Base-by-base conservation (phyloP, 2,797 vertebrate genomes). In the Erpetoichthys calabaricus region DNA sequence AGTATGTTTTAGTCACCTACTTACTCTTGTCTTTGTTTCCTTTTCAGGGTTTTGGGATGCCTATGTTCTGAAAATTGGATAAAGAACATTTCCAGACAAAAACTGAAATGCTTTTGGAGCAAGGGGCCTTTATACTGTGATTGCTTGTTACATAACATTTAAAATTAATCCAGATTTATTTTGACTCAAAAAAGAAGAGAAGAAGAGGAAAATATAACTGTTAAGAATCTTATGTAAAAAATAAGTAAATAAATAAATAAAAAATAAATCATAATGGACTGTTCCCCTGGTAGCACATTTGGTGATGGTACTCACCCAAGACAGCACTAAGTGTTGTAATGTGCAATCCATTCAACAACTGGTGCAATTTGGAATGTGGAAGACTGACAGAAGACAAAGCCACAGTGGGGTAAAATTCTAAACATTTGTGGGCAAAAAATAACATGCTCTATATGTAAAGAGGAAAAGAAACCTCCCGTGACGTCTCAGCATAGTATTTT, bases 11-110 rank as follows among this genome's bases (percentile, higher is more conserved):
- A 25, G 25, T 25, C 25, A 25, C 25, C 25, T 25, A 25, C 5
- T 52, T 7, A 3, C 60, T 62, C 2, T 75, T 52, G 65, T 64
- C 66, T 44, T 53, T 8, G 61, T 56, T 51, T 0, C 74, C 64
- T 54, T 65, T 68, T 5, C 73, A 97, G 94, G 94, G 94, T 77
- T 98, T 97, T 82, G 93, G 88, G 73, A 98, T 98, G 94, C 94
- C 91, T 65, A 98, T 98, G 94, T 98, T 98, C 92, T 98, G 89
- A 97, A 88, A 79, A 80, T 77, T 70, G 76, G 51, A 4, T 71
- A 78, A 81, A 80, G 80, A 66, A 64, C 78, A 73, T 82, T 80
- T 78, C 80, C 85, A 83, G 85, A 75, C 77, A 81, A 84, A 77
- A 81, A 85, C 82, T 84, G 80, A 86, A 79, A 82, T 85, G 79